These are phyloP conservation scores for Eudyptes chrysolophus DNA, from an alignment of 2,113 vertebrate species.

Conservation along the genomic window DNA sequence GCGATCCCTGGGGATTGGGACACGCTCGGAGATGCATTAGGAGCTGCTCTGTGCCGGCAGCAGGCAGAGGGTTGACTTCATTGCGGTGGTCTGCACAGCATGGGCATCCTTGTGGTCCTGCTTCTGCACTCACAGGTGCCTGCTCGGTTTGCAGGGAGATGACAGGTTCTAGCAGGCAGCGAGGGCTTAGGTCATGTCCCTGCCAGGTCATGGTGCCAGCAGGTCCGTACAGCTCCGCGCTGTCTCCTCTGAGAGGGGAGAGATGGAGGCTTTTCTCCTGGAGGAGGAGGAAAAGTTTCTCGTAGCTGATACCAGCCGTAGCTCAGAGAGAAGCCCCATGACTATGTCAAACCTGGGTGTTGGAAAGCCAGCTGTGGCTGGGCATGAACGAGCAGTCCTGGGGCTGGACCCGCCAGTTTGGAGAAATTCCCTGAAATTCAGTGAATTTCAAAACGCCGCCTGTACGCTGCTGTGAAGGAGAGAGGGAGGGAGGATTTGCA, in stretches of 20 bases:
- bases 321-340: neutral
- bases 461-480: neutral
- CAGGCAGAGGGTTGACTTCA: neutral
- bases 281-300: slow-evolving; percentile 21
- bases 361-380: neutral
- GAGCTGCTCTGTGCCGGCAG: neutral
- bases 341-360: neutral
- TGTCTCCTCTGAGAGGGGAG: neutral
- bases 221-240: neutral
- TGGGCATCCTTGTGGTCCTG: neutral
- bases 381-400: neutral
- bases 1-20: neutral
- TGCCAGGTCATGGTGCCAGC: neutral
- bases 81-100: neutral
- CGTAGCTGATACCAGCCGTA: neutral
- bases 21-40: rapidly evolving
- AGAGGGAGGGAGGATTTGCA: neutral
- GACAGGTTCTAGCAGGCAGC: neutral
- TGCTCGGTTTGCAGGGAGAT: neutral
- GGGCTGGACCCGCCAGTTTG: neutral
- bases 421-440: neutral
- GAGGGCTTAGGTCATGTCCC: neutral
- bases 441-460: neutral
- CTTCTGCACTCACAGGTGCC: neutral
- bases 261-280: neutral